phyloP scores from a whole-genome alignment of 2,888 invertebrate species.

The Volucella inanis region DNA sequence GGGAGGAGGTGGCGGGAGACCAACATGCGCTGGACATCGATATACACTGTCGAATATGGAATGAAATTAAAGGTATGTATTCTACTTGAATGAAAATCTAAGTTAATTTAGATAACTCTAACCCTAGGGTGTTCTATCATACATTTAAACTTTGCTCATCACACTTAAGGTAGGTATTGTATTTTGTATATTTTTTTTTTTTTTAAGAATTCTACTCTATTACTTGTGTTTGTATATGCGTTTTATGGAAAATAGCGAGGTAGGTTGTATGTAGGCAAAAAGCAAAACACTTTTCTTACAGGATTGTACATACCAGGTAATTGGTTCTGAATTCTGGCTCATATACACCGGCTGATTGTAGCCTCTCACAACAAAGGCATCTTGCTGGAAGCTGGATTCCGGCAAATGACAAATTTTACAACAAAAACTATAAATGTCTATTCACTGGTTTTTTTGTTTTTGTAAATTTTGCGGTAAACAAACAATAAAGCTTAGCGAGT shows the following conservation, averaged over 20 bases:
- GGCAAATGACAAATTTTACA: constrained; percentile 68
- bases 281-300: constrained; percentile 60
- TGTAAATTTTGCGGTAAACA: constrained; percentile 32
- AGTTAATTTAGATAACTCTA: constrained; percentile 10
- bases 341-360: constrained; percentile 77
- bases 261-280: constrained; percentile 47
- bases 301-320: constrained; percentile 77
- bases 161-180: too few species aligned
- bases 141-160: constrained; percentile 5
- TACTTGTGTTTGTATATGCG: constrained; percentile 40
- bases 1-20: constrained; percentile 85
- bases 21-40: constrained; percentile 85
- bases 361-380: constrained; percentile 67
- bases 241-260: constrained; percentile 39
- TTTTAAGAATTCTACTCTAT: constrained; percentile 5
- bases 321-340: constrained; percentile 82
- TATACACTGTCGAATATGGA: constrained; percentile 75
- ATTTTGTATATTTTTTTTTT: too few species aligned
- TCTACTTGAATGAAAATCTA: not conserved
- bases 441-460: constrained; percentile 27
- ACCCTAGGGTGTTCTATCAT: constrained; percentile 29
- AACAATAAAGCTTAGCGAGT: constrained; percentile 52
- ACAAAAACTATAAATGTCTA: constrained; percentile 68
- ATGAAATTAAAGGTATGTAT: constrained; percentile 25
- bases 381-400: constrained; percentile 73